Conservation (phyloP, 2,888 invertebrate genomes). For the Stomorhina lunata region DNA sequence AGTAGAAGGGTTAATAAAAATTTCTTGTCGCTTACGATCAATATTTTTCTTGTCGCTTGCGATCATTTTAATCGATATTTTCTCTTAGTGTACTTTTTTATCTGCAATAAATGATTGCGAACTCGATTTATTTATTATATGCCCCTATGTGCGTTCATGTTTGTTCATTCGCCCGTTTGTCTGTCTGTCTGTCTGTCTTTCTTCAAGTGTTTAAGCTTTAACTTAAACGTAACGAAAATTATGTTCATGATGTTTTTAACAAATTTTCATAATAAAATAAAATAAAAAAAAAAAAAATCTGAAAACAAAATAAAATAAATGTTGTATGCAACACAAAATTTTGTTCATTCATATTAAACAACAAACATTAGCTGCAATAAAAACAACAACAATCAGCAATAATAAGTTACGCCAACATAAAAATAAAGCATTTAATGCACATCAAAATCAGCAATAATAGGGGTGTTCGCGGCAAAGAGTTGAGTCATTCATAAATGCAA, state of each 20-base stretch:
- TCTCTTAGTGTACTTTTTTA: background rate
- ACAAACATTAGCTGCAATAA: background rate
- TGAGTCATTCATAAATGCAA: too few species aligned
- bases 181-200: too few species aligned
- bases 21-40: too few species aligned
- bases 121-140: background rate
- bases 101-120: background rate
- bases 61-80: background rate
- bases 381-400: slow-evolving; percentile 2
- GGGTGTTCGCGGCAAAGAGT: too few species aligned
- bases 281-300: slow-evolving; percentile 2
- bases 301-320: slow-evolving; percentile 46
- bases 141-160: background rate
- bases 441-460: slow-evolving; percentile 32
- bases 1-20: too few species aligned
- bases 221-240: slow-evolving; percentile 32
- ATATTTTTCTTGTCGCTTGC: too few species aligned
- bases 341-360: background rate
- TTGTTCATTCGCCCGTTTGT: too few species aligned
- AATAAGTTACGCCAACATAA: slow-evolving; percentile 58
- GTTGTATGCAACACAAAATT: slow-evolving; percentile 57
- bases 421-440: slow-evolving; percentile 43
- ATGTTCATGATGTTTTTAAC: slow-evolving; percentile 34
- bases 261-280: slow-evolving; percentile 25
- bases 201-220: background rate